A percentile compares a stretch with the other conserved stretches of the same genome.
Evolutionary conservation across 2,113 vertebrate genomes (phyloP).

Genomic region (Pseudorhombus dupliciocellatus): DNA sequence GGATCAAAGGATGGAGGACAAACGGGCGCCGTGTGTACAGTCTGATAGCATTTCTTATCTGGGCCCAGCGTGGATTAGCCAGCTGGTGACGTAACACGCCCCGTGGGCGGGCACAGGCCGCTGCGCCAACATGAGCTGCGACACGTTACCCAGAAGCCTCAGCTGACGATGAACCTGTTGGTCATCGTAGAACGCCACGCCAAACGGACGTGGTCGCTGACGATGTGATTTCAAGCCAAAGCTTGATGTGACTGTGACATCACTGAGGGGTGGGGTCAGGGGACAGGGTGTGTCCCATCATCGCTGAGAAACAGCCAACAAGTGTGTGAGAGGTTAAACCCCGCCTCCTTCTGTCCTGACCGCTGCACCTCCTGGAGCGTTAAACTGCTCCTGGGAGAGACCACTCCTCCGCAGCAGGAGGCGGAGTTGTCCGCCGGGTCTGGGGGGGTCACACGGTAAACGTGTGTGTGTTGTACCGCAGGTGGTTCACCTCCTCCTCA

Average conservation of each 20-base stretch:
- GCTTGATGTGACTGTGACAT: too few relatives aligned
- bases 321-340: not conserved
- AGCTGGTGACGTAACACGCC: slow-evolving; percentile 42
- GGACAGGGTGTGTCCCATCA: not conserved
- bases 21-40: slow-evolving; percentile 3
- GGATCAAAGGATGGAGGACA: too few relatives aligned
- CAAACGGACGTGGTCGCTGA: too few relatives aligned
- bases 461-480: too few relatives aligned
- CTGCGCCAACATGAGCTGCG: not conserved
- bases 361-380: slow-evolving; percentile 11
- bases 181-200: too few relatives aligned
- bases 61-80: slow-evolving; percentile 49
- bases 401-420: slow-evolving; percentile 5
- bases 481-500: not conserved
- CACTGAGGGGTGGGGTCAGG: too few relatives aligned
- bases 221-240: too few relatives aligned
- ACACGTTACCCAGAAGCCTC: not conserved
- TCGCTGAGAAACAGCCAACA: not conserved
- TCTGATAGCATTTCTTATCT: slow-evolving; percentile 42
- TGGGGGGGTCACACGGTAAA: not conserved
- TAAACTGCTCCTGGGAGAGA: slow-evolving; percentile 5
- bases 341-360: slow-evolving; percentile 1
- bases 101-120: slow-evolving; percentile 8
- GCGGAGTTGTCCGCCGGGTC: not conserved
- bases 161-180: too few relatives aligned